Base-by-base conservation (phyloP, 1,140 invertebrate species). In the Trichonephila clavipes region DNA sequence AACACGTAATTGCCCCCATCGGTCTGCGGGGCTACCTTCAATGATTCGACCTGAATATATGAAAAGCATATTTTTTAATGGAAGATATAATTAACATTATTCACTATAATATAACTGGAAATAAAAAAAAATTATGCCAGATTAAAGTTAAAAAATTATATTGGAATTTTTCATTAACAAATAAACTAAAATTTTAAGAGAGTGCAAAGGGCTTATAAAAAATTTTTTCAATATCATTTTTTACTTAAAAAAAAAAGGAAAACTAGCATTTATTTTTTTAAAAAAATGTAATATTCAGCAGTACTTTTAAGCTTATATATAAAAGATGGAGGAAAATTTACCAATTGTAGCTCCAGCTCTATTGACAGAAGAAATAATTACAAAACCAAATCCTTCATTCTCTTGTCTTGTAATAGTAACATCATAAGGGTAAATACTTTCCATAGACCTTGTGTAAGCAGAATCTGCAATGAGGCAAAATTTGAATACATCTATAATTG, bases 351-450 rank as follows among this genome's bases (percentile, higher is more conserved):
- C 98, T 69, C 98, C 98, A 94, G 98, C 97, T 96, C 98, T 98
- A 58, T 69, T 98, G 1, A 98, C 98, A 16, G 98, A 99, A 0
- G 99, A 99, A 95, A 99, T 99, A 90, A 99, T 99, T 24, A 99
- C 99, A 96, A 99, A 99, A 28, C 99, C 99, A 96, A 99, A 99
- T 14, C 99, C 99, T 96, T 99, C 99, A 93, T 97, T 98, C 95
- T 99, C 98, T 95, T 97, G 97, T 21, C 94, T 72, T 19, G 83
- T 69, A 0, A 99, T 98, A 19, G 98, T 97, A 8, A 99, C 98
- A 95, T 99, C 98, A 95, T 98, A 98, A 0, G 97, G 96, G 90
- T 96, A 96, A 62, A 94, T 94, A 82, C 95, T 95, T 61, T 92
- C 94, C 34, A 83, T 72, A 19, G 90, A 64, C 51, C 89, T 88